Evolutionary conservation across 2,888 invertebrate genomes (phyloP).

Genomic region (Polydrusus pterygomalis): DNA sequence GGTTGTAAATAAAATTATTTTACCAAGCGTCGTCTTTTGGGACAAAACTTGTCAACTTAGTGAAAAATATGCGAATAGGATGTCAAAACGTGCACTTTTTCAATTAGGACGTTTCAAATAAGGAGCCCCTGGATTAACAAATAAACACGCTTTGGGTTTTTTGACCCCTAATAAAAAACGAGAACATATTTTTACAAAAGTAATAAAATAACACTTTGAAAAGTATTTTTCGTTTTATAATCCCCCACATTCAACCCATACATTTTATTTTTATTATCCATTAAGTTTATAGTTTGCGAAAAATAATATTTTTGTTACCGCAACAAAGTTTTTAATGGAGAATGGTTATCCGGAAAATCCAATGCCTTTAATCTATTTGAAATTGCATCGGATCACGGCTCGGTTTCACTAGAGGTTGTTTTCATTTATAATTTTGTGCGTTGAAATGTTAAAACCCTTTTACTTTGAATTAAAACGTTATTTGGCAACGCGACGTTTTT

Average conservation of each 20-base stretch:
- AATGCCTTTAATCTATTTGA: neutral
- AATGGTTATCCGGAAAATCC: neutral
- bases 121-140: too few relatives aligned
- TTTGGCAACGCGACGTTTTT: too few relatives aligned
- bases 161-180: neutral
- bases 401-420: too few relatives aligned
- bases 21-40: too few relatives aligned
- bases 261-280: conserved; percentile 7
- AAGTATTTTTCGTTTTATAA: neutral
- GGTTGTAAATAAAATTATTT: too few relatives aligned
- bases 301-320: conserved; percentile 9
- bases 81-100: too few relatives aligned
- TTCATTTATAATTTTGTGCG: too few relatives aligned
- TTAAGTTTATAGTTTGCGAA: conserved; percentile 5
- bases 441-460: too few relatives aligned
- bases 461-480: too few relatives aligned
- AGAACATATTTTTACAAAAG: neutral
- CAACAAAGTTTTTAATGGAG: conserved; percentile 8
- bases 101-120: too few relatives aligned
- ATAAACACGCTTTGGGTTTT: neutral
- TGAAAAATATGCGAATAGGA: too few relatives aligned
- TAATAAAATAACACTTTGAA: conserved; percentile 5
- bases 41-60: too few relatives aligned
- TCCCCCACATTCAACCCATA: neutral
- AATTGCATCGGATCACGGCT: neutral